Percentiles rank a stretch among this genome's conserved stretches.
phyloP scores from a whole-genome alignment of 2,113 vertebrate genomes.

The Lathamus discolor region DNA sequence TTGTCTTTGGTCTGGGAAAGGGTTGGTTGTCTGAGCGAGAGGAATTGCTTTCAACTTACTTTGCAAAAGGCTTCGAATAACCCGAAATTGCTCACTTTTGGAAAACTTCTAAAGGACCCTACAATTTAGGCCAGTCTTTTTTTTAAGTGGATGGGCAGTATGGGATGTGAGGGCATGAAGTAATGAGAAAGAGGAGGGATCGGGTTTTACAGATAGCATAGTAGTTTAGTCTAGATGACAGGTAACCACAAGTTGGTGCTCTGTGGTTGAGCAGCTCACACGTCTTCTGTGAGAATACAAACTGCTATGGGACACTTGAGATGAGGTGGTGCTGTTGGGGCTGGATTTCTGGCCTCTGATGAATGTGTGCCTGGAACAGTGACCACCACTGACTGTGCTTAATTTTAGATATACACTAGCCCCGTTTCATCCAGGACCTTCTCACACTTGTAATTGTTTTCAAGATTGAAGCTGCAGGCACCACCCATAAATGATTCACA shows the following conservation, averaged over 20 bases:
- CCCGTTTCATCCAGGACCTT: not conserved
- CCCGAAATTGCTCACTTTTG: not conserved
- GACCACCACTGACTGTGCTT: not conserved
- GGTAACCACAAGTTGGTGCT: not conserved
- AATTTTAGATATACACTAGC: not conserved
- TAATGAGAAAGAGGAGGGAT: not conserved
- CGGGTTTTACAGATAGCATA: not conserved
- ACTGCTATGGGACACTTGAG: not conserved
- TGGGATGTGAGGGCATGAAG: not conserved
- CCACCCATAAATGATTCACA: constrained; percentile 25
- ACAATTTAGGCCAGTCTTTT: not conserved
- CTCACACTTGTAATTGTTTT: not conserved
- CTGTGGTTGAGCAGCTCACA: not conserved
- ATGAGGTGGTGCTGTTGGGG: not conserved
- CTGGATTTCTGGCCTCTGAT: not conserved
- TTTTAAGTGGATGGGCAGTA: not conserved
- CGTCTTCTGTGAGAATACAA: not conserved
- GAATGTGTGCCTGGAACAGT: not conserved
- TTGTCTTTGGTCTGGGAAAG: not conserved
- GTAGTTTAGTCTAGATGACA: not conserved
- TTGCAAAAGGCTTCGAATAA: not conserved
- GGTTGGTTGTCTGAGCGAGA: not conserved
- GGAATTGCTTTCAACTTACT: not conserved
- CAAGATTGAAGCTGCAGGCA: not conserved
- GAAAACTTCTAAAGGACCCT: not conserved